A percentile compares a stretch with the other conserved stretches of the same genome.
Conservation (phyloP, 2,888 invertebrate genomes). For the Himalopsyche tibetana region DNA sequence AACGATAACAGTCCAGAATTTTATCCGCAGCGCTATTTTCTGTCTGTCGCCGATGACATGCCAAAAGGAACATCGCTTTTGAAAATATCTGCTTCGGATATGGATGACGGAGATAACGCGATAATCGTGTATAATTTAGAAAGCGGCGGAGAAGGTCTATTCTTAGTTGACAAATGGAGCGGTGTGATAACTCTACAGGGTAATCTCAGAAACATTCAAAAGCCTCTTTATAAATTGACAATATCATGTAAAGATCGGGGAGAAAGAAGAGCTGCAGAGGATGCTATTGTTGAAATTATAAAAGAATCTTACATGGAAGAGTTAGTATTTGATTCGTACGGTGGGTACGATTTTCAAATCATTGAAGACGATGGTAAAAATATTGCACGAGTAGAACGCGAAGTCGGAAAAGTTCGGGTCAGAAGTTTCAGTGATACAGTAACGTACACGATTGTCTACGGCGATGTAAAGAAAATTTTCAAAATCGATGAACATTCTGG, state of each 20-base stretch:
- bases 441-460: conserved; percentile 87
- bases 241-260: conserved; percentile 90
- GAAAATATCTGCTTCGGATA: conserved; percentile 88
- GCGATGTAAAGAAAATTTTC: conserved; percentile 87
- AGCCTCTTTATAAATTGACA: conserved; percentile 83
- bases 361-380: conserved; percentile 86
- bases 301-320: conserved; percentile 84
- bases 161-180: conserved; percentile 86
- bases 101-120: conserved; percentile 93
- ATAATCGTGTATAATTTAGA: conserved; percentile 87
- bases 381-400: conserved; percentile 79
- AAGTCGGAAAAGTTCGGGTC: conserved; percentile 87
- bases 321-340: conserved; percentile 85
- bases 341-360: conserved; percentile 89
- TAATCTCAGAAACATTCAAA: conserved; percentile 80
- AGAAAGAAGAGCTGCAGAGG: conserved; percentile 82
- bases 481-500: conserved; percentile 88
- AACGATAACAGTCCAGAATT: conserved; percentile 96
- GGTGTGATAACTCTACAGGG: conserved; percentile 85
- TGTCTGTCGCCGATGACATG: conserved; percentile 83
- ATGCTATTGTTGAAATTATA: conserved; percentile 89
- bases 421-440: conserved; percentile 80
- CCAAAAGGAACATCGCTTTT: conserved; percentile 81
- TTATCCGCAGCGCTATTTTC: conserved; percentile 92
- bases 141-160: conserved; percentile 87